Base-by-base conservation (phyloP, 2,888 invertebrate species). In the Gonocerus acuteangulatus region DNA sequence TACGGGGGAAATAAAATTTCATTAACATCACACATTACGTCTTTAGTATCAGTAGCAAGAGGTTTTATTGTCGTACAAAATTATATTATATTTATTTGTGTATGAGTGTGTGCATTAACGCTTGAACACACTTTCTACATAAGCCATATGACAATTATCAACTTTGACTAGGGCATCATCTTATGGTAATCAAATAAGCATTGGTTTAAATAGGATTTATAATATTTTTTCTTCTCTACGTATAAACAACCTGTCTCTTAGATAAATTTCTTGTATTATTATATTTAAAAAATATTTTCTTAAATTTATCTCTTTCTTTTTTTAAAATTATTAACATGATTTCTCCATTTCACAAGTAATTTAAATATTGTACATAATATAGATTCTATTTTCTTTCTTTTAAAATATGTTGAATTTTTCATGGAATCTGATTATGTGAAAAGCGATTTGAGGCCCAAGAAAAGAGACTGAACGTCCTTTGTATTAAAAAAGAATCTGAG, bases 61-160 rank as follows among this genome's bases (percentile, higher is more conserved):
- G 22, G 39, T 42, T 54, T 54, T 54, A 54, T 54, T 54, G 54
- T 54, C 54, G 34, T 54, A 54, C 34, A 54, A 54, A 54, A 54
- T 42, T 54, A 54, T 54, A 54, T 54, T 39, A 51, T 34, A 34
- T 51, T 51, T 19, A 34, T 18, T 34, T 32, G 32, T 51, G 51
- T 34, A 23, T 21, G 34, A n/a, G 54, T 54, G 54, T 42, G 22
- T 39, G 27, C 21, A 54, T 18, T 54, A 54, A 36, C 22, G 39
- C 42, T 22, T 54, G 42, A 54, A 54, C 54, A 54, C 23, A 21
- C 54, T 39, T 42, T 54, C 54, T 54, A 54, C 42, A 42, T 32
- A 54, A 54, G 54, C 54, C 42, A 54, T 34, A n/a, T 54, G 54
- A 42, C 11, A 15, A 23, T 15, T 54, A 39, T 54, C 54, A 54